Evolutionary conservation across 2,113 vertebrate genomes (phyloP).

Genomic region (Perccottus glenii): DNA sequence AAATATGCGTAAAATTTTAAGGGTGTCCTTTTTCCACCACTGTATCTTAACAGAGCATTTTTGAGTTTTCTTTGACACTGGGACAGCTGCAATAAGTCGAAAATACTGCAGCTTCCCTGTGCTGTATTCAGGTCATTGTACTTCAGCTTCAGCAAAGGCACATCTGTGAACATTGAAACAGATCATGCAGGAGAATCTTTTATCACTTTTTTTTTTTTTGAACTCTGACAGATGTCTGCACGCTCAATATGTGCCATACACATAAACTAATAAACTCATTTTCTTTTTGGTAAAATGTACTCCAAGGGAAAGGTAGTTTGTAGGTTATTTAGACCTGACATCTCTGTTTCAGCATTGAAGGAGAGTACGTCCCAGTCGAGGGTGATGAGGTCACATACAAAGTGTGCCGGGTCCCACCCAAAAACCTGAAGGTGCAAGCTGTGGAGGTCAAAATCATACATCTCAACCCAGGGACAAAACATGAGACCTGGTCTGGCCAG

Average conservation of each 20-base stretch:
- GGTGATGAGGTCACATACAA: constrained; percentile 98
- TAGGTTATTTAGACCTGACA: too few species aligned
- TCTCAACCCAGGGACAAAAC: constrained; percentile 91
- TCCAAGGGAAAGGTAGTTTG: too few species aligned
- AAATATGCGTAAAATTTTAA: too few species aligned
- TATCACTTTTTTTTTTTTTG: not conserved
- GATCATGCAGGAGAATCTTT: not conserved
- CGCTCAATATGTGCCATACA: too few species aligned
- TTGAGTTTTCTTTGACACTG: not conserved
- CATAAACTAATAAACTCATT: too few species aligned
- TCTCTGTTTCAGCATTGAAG: constrained; percentile 86
- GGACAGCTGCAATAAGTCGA: constrained; percentile 18
- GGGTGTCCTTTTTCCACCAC: constrained; percentile 1
- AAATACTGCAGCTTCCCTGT: not conserved
- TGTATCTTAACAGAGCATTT: not conserved
- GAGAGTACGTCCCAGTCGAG: constrained; percentile 94
- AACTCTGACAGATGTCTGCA: not conserved
- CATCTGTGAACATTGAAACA: not conserved
- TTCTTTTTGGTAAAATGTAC: too few species aligned
- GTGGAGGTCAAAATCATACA: constrained; percentile 98
- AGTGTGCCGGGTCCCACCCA: constrained; percentile 94
- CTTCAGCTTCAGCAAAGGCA: constrained; percentile 3
- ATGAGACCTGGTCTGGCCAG: constrained; percentile 98
- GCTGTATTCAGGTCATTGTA: constrained; percentile 4
- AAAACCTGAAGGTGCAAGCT: constrained; percentile 97